Conservation (phyloP, 2,113 vertebrate species). For the Nannospalax galili region DNA sequence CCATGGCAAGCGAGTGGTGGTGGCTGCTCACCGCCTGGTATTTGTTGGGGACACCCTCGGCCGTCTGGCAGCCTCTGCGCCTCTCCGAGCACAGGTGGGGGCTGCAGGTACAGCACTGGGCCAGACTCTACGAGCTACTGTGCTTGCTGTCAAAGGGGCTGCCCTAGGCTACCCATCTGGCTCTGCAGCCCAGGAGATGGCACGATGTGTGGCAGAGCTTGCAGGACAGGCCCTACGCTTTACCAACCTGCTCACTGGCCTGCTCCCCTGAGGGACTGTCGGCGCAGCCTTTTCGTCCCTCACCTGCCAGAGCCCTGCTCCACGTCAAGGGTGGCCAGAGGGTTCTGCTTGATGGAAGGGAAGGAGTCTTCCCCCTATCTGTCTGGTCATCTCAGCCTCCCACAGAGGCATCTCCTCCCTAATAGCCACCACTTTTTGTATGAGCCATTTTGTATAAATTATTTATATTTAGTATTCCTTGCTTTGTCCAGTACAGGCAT, state of each 20-base stretch:
- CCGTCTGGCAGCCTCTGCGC: slow-evolving; percentile 89
- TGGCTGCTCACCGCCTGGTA: slow-evolving; percentile 94
- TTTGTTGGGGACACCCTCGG: slow-evolving; percentile 94
- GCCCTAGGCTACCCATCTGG: slow-evolving; percentile 93
- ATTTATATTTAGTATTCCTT: slow-evolving; percentile 77
- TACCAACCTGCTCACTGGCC: slow-evolving; percentile 88
- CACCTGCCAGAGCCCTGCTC: background rate
- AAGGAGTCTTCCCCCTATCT: background rate
- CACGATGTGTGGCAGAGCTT: slow-evolving; percentile 90
- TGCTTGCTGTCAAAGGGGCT: slow-evolving; percentile 92
- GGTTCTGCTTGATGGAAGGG: background rate
- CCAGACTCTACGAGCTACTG: slow-evolving; percentile 91
- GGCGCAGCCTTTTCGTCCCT: background rate
- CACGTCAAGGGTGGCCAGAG: background rate
- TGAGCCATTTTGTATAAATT: slow-evolving; percentile 78
- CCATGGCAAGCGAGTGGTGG: slow-evolving; percentile 91
- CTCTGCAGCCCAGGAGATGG: slow-evolving; percentile 91
- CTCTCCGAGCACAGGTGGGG: slow-evolving; percentile 90
- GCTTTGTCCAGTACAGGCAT: slow-evolving; percentile 50
- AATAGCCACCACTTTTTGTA: slow-evolving; percentile 65
- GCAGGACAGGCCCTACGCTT: slow-evolving; percentile 91
- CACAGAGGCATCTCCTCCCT: background rate
- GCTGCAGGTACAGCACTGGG: slow-evolving; percentile 90
- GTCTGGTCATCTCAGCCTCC: slow-evolving; percentile 48
- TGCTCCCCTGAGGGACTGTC: slow-evolving; percentile 71